Evolutionary conservation across 2,113 vertebrate genomes (phyloP).

Genomic region (Ibidorhyncha struthersii): DNA sequence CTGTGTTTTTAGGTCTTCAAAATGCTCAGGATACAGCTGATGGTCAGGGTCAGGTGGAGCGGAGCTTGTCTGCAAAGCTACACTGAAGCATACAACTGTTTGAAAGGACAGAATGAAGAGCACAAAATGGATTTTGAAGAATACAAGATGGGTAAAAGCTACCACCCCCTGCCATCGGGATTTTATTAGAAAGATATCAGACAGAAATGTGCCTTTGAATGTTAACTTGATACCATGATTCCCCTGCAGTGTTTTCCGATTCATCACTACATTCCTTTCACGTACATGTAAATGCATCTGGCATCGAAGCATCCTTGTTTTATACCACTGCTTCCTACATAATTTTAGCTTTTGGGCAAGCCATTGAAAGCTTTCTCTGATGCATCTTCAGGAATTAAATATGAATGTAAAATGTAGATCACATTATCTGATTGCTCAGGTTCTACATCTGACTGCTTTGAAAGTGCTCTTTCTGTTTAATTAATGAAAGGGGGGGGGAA

Average conservation of each 20-base stretch:
- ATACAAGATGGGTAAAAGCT: not conserved
- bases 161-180: not conserved
- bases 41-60: not conserved
- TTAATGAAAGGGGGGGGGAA: not conserved
- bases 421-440: not conserved
- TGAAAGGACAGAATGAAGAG: not conserved
- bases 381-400: conserved; percentile 17
- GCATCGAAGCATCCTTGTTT: not conserved
- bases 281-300: not conserved
- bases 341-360: not conserved
- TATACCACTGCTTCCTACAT: not conserved
- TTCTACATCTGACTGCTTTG: not conserved
- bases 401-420: conserved; percentile 5
- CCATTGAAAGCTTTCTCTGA: not conserved
- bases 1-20: not conserved
- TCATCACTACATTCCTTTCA: not conserved
- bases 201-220: conserved; percentile 2
- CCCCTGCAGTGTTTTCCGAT: not conserved
- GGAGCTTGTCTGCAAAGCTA: not conserved
- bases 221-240: not conserved
- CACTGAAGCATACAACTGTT: not conserved
- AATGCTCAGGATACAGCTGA: not conserved
- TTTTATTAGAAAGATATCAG: conserved; percentile 6
- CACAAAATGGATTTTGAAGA: not conserved
- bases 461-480: conserved; percentile 3